These are phyloP conservation scores for Chaetura pelagica DNA, from an alignment of 2,113 vertebrate species.

Conservation along the genomic window DNA sequence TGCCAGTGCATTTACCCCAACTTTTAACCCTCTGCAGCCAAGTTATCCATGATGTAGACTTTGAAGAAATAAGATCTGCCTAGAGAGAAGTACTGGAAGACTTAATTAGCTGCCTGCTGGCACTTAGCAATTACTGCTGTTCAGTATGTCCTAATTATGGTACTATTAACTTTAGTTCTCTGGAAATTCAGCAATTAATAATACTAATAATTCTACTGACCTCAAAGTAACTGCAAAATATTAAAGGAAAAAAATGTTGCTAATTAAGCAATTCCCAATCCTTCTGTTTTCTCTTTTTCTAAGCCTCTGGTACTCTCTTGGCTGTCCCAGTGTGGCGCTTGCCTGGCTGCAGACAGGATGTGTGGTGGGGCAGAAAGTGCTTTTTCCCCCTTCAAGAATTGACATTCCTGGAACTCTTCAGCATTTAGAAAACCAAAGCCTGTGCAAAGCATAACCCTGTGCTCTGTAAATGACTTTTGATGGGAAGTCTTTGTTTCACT, in stretches of 20 bases:
- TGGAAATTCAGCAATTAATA: slow-evolving; percentile 53
- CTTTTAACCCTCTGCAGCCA: neutral
- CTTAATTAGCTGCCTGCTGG: slow-evolving; percentile 29
- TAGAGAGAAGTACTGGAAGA: neutral
- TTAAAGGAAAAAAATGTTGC: slow-evolving; percentile 41
- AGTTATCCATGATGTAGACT: fast-evolving
- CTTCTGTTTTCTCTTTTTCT: neutral
- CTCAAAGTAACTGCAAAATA: slow-evolving; percentile 51
- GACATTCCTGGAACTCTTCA: neutral
- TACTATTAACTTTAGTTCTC: slow-evolving; percentile 26
- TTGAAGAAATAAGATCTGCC: neutral
- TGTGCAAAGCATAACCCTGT: neutral
- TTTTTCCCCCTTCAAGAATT: neutral
- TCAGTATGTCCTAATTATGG: neutral
- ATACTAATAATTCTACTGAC: slow-evolving; percentile 54
- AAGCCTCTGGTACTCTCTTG: neutral
- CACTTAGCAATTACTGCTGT: slow-evolving; percentile 20
- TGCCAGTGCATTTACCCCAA: neutral
- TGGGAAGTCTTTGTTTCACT: neutral
- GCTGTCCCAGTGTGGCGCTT: neutral
- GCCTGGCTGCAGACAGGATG: neutral
- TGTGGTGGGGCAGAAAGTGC: neutral
- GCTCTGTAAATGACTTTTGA: neutral
- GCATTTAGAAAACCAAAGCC: neutral
- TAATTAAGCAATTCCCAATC: slow-evolving; percentile 28